These are phyloP conservation scores for Amphimallon solstitiale DNA, from an alignment of 2,888 invertebrate genomes.

Conservation along the genomic window DNA sequence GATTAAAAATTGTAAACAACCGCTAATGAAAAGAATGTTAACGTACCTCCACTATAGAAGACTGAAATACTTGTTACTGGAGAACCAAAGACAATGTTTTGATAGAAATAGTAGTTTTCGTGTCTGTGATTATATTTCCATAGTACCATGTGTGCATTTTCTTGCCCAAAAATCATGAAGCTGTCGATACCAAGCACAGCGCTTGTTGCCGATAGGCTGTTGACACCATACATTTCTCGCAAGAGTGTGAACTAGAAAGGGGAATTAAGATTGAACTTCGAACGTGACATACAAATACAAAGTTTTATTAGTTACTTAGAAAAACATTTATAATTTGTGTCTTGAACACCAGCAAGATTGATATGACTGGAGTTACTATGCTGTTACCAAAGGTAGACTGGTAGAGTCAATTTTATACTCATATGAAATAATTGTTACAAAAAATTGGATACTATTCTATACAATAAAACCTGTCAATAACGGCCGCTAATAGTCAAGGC, in stretches of 20 bases:
- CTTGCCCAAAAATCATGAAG: slow-evolving; percentile 55
- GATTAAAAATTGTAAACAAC: background rate
- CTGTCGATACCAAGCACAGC: slow-evolving; percentile 54
- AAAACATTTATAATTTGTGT: no score
- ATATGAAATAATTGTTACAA: no score
- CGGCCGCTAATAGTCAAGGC: no score
- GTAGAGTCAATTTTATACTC: no score
- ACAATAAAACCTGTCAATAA: no score
- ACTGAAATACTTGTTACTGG: slow-evolving; percentile 53
- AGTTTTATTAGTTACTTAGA: no score
- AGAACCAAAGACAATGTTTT: slow-evolving; percentile 53
- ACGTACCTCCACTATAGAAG: slow-evolving; percentile 57
- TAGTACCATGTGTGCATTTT: slow-evolving; percentile 53
- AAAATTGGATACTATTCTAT: no score
- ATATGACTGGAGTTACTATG: no score
- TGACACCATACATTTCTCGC: slow-evolving; percentile 52
- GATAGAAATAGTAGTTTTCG: slow-evolving; percentile 58
- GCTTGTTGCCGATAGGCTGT: slow-evolving; percentile 54
- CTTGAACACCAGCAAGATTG: no score
- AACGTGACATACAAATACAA: no score
- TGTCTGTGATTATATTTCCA: slow-evolving; percentile 55
- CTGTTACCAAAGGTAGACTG: no score
- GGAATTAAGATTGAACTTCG: no score
- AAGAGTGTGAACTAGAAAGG: slow-evolving; percentile 56
- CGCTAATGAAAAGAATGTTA: background rate